These are phyloP conservation scores for Holcopasites calliopsidis DNA, from an alignment of 1,140 invertebrate species.

Conservation along the genomic window DNA sequence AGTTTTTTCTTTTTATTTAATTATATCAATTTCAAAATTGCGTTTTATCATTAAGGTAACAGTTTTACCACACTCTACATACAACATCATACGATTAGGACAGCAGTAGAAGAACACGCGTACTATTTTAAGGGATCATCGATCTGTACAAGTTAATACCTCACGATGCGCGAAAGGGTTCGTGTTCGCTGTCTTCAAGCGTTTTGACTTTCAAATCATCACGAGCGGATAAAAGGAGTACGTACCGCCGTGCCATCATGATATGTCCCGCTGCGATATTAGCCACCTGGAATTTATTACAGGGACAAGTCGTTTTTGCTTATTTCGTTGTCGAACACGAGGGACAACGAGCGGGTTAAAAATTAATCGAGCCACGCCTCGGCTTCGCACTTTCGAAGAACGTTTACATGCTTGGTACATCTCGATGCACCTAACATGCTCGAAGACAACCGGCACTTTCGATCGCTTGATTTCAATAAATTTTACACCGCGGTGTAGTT, in stretches of 20 bases:
- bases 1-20: no score
- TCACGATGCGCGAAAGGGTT: slow-evolving; percentile 18
- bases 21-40: no score
- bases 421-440: neutral
- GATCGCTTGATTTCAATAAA: neutral
- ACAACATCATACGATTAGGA: no score
- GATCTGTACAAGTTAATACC: slow-evolving; percentile 28
- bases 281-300: slow-evolving; percentile 18
- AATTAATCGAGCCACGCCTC: neutral
- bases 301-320: neutral
- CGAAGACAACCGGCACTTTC: neutral
- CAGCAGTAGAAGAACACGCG: slow-evolving; percentile 9
- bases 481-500: neutral
- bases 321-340: neutral
- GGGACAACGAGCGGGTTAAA: neutral
- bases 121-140: neutral
- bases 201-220: slow-evolving; percentile 22
- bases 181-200: neutral
- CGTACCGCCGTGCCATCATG: neutral
- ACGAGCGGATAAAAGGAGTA: neutral
- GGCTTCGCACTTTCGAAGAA: neutral
- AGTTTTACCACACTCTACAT: no score
- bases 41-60: no score
- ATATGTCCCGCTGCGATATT: slow-evolving; percentile 9
- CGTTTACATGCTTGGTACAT: neutral